phyloP scores from a whole-genome alignment of 2,113 vertebrate genomes.

The Sialia sialis region DNA sequence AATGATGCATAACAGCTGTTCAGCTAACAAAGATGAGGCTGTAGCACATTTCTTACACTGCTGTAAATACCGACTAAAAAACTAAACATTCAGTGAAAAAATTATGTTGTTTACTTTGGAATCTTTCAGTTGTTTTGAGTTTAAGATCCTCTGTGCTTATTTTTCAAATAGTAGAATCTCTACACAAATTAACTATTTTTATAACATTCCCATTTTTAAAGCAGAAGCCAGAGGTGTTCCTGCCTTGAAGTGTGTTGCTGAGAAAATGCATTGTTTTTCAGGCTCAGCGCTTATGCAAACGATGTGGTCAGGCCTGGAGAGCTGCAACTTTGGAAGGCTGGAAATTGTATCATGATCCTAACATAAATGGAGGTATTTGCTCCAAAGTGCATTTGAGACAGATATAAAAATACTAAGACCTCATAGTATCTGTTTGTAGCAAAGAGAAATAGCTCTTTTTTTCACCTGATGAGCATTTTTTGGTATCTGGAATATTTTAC shows the following conservation, averaged over 20 bases:
- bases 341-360: slow-evolving; percentile 97
- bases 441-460: not conserved
- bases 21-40: not conserved
- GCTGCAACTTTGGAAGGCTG: slow-evolving; percentile 96
- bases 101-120: not conserved
- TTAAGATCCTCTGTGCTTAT: not conserved
- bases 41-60: not conserved
- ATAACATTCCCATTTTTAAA: not conserved
- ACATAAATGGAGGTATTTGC: slow-evolving; percentile 82
- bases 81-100: not conserved
- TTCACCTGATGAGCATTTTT: not conserved
- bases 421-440: not conserved
- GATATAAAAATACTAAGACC: not conserved
- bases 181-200: not conserved
- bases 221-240: not conserved
- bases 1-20: not conserved
- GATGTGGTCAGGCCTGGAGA: slow-evolving; percentile 97
- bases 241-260: not conserved
- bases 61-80: not conserved
- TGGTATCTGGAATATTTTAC: not conserved
- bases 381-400: not conserved
- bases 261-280: slow-evolving; percentile 54
- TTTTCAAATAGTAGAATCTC: not conserved
- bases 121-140: not conserved
- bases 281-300: slow-evolving; percentile 94